These are phyloP conservation scores for Albula goreensis DNA, from an alignment of 2,113 vertebrate species.

Conservation along the genomic window DNA sequence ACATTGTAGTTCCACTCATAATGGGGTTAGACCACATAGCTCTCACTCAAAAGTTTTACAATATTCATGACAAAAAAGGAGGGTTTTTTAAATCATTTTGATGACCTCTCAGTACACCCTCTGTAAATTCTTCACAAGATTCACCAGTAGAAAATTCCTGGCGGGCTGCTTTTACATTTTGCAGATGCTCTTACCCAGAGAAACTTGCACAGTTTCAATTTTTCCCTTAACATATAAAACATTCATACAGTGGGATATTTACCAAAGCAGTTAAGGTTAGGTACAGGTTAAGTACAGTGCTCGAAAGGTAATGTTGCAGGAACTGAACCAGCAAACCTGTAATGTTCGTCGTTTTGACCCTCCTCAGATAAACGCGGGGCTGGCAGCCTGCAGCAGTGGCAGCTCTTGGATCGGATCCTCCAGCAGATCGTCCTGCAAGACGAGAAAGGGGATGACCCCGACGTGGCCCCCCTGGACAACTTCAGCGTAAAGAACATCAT, in stretches of 20 bases:
- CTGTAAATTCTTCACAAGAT: background rate
- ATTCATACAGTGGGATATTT: no score
- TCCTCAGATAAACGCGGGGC: conserved; percentile 84
- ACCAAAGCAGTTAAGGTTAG: no score
- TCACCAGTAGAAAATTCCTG: background rate
- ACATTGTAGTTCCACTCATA: background rate
- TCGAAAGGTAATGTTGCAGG: no score
- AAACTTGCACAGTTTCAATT: no score
- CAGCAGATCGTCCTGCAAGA: conserved; percentile 96
- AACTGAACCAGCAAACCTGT: background rate
- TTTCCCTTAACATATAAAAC: no score
- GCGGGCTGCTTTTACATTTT: background rate
- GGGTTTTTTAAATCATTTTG: background rate
- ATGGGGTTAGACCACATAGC: no score
- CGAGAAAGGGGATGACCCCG: conserved; percentile 89
- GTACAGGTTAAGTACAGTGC: no score
- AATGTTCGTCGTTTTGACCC: background rate
- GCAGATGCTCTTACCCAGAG: no score
- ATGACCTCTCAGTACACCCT: background rate
- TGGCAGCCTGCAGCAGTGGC: conserved; percentile 89
- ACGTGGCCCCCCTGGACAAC: conserved; percentile 87
- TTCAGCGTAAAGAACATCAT: conserved; percentile 96
- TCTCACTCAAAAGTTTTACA: no score
- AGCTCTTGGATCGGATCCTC: conserved; percentile 91
- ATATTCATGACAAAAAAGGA: no score